Evolutionary conservation across 2,797 vertebrate genomes (phyloP).

Genomic region (Martes flavigula): DNA sequence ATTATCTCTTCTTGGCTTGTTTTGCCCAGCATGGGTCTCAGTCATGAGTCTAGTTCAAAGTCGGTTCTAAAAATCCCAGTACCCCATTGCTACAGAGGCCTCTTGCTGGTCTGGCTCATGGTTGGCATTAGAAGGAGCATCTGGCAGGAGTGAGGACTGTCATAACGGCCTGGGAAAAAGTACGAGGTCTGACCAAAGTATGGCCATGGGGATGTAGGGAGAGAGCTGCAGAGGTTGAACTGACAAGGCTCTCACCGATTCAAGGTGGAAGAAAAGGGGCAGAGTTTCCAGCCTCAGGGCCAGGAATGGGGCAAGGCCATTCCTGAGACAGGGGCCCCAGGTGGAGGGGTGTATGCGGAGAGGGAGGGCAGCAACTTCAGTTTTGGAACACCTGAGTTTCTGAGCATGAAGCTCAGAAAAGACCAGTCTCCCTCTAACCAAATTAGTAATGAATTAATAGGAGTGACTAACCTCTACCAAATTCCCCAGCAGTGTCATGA

Average conservation of each 20-base stretch:
- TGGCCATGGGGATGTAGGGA: background rate
- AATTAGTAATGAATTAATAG: slow-evolving; percentile 26
- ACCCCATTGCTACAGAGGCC: background rate
- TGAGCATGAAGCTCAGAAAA: background rate
- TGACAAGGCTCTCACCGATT: background rate
- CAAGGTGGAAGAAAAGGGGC: background rate
- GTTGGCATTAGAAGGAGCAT: background rate
- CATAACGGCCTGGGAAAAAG: background rate
- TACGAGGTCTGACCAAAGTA: background rate
- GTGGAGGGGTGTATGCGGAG: background rate
- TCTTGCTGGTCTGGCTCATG: too few species aligned
- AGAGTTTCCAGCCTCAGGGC: background rate
- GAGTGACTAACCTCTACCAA: slow-evolving; percentile 3
- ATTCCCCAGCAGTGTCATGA: slow-evolving; percentile 23
- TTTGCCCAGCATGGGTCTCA: background rate
- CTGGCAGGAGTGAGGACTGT: background rate
- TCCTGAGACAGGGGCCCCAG: background rate
- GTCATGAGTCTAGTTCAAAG: background rate
- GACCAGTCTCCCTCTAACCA: background rate
- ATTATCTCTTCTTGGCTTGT: background rate
- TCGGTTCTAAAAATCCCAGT: background rate
- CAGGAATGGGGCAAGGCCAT: background rate
- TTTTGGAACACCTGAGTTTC: background rate
- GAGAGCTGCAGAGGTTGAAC: background rate
- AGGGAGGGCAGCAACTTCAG: background rate